Base-by-base conservation (phyloP, 2,888 invertebrate species). In the Brassicogethes aeneus region DNA sequence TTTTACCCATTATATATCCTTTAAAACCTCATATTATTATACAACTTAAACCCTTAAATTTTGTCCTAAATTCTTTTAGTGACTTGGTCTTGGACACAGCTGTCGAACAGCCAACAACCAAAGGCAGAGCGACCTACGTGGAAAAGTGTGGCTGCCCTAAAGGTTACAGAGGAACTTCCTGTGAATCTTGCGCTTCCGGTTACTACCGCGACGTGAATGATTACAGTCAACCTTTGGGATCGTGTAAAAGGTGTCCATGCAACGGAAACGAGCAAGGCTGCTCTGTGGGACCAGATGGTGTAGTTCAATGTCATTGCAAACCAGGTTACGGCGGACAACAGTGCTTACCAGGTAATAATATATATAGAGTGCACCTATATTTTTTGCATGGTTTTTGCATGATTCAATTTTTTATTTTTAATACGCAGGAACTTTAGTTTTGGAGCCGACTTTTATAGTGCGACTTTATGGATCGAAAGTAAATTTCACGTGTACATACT, bases 51-150 rank as follows among this genome's bases (percentile, higher is more conserved):
- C n/a, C n/a, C n/a, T n/a, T n/a, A n/a, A n/a, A n/a, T n/a, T n/a
- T n/a, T n/a, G n/a, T n/a, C n/a, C n/a, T n/a, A n/a, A n/a, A n/a
- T n/a, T n/a, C n/a, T n/a, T n/a, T n/a, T 34, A 82, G 87, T 43
- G 90, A 93, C 59, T 84, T 97, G 0, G 79, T 82, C 15, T 75
- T 96, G 65, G 94, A 95, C 53, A 85, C 87, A 2, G 89, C 92
- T 0, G 79, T 82, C 0, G 76, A 77, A 36, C 61, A 59, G 2
- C 71, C 75, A 34, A 76, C 80, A 17, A 74, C 73, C 1, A 76
- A 71, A 52, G 74, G 73, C 5, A 70, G 72, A 32, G 91, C 92
- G 1, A 75, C 72, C 2, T 7, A 10, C 5, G 13, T 35, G 12
- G 35, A 16, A 32, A 39, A 3, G 12, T 35, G 15, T 23, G 54